phyloP scores from a whole-genome alignment of 2,113 vertebrate species.

The Suricata suricatta region DNA sequence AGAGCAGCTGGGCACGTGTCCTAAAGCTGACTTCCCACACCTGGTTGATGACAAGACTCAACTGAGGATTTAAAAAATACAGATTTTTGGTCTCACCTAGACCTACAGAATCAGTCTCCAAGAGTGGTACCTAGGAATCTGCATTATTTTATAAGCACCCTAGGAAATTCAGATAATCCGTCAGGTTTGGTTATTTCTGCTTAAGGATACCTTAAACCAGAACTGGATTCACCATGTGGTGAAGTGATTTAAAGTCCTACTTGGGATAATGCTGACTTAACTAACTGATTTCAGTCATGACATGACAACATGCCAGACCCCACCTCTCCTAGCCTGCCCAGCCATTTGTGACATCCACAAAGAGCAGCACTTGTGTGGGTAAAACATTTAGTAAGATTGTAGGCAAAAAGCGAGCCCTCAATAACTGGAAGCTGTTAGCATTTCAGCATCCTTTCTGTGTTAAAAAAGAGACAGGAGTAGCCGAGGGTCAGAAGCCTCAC shows the following conservation, averaged over 20 bases:
- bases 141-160: not conserved
- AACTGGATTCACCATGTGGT: not conserved
- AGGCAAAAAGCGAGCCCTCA: not conserved
- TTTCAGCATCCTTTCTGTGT: not conserved
- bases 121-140: not conserved
- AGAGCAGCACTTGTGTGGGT: not conserved
- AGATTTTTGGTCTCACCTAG: not conserved
- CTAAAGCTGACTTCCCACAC: not conserved
- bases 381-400: not conserved
- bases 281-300: not conserved
- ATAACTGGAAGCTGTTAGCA: not conserved
- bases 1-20: not conserved
- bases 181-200: conserved; percentile 10
- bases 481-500: not conserved
- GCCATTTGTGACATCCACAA: not conserved
- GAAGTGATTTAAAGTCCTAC: not conserved
- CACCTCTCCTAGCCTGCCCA: not conserved
- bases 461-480: not conserved
- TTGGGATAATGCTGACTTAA: not conserved
- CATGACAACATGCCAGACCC: not conserved
- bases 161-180: not conserved
- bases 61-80: not conserved
- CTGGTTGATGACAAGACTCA: not conserved
- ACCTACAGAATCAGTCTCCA: not conserved
- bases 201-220: not conserved